Conservation (phyloP, 2,113 vertebrate species). For the Barbus barbus region DNA sequence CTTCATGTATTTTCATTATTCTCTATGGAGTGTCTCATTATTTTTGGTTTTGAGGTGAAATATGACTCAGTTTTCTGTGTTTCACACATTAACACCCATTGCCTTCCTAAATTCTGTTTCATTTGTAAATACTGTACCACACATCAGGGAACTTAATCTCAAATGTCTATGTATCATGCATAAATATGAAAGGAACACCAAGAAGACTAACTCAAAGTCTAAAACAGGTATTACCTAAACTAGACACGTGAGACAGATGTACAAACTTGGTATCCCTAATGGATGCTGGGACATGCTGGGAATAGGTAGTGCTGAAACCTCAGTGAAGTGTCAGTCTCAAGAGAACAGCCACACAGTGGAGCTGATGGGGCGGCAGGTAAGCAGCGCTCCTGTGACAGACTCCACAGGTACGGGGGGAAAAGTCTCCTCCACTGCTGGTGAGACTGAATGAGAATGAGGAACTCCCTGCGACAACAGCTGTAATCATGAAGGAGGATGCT, state of each 20-base stretch:
- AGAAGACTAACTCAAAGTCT: not conserved
- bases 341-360: not conserved
- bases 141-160: not conserved
- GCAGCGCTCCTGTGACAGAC: not conserved
- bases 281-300: not conserved
- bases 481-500: not conserved
- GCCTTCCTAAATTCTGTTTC: not conserved
- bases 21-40: not conserved
- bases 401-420: not conserved
- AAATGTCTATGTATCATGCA: not conserved
- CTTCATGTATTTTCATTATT: not conserved
- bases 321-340: not conserved
- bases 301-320: not conserved
- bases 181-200: not conserved
- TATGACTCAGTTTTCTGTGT: not conserved
- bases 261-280: not conserved
- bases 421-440: not conserved
- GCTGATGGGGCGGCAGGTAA: not conserved
- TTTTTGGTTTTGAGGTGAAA: not conserved
- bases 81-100: not conserved
- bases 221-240: not conserved
- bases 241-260: not conserved
- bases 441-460: conserved; percentile 15
- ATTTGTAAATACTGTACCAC: not conserved
- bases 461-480: not conserved